Percentiles rank a stretch among this genome's conserved stretches.
Conservation (phyloP, 2,888 invertebrate species). For the Eristalinus sepulchralis region DNA sequence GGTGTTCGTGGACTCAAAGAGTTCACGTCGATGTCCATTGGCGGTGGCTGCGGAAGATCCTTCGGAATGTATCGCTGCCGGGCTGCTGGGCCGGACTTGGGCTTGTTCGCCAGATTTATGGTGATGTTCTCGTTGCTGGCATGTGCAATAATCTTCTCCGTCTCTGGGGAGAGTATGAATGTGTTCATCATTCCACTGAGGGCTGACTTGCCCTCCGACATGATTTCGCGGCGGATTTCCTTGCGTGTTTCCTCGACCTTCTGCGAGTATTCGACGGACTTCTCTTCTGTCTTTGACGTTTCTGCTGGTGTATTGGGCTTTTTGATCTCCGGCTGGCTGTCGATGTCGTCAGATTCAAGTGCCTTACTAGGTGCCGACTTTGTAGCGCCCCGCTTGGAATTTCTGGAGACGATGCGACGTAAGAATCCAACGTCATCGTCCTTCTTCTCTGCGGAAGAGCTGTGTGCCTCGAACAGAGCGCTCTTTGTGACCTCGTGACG, state of each 20-base stretch:
- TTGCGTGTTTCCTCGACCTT: slow-evolving; percentile 77
- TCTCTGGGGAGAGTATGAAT: slow-evolving; percentile 72
- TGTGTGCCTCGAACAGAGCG: slow-evolving; percentile 67
- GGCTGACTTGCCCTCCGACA: slow-evolving; percentile 83
- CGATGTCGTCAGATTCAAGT: slow-evolving; percentile 66
- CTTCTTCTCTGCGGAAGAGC: slow-evolving; percentile 73
- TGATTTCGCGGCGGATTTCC: slow-evolving; percentile 81
- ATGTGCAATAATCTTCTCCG: slow-evolving; percentile 81
- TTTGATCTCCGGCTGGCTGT: slow-evolving; percentile 61
- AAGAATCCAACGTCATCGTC: slow-evolving; percentile 84
- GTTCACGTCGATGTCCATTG: slow-evolving; percentile 36
- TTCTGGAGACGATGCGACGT: slow-evolving; percentile 85
- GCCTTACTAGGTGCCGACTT: slow-evolving; percentile 76
- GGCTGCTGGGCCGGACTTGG: slow-evolving; percentile 82
- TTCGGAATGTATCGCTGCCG: slow-evolving; percentile 83
- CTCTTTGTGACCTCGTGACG: slow-evolving; percentile 56
- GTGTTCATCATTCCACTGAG: slow-evolving; percentile 76
- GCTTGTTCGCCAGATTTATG: slow-evolving; percentile 76
- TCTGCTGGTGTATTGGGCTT: slow-evolving; percentile 39
- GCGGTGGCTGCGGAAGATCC: slow-evolving; percentile 79
- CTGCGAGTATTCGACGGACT: slow-evolving; percentile 74
- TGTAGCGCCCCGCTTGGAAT: slow-evolving; percentile 87
- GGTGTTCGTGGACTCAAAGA: slow-evolving; percentile 24
- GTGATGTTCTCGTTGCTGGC: slow-evolving; percentile 79
- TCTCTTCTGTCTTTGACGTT: slow-evolving; percentile 36